Percentiles rank a stretch among this genome's conserved stretches.
Conservation (phyloP, 2,797 vertebrate species). For the Cyprinodon diabolis region DNA sequence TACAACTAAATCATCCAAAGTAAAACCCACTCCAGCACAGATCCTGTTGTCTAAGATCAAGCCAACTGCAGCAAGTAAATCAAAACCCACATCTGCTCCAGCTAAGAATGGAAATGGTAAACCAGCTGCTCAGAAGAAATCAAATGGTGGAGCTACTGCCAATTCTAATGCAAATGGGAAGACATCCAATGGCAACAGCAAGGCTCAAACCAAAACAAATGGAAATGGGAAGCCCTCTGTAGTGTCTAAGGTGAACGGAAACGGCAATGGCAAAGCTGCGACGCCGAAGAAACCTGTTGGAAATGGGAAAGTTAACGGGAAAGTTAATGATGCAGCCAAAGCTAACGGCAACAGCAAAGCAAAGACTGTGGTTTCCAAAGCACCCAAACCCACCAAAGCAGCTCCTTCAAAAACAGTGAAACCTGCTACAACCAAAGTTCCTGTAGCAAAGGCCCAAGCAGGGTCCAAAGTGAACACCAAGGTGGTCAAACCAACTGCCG, state of each 20-base stretch:
- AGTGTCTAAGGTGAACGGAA: slow-evolving; percentile 56
- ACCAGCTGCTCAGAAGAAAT: slow-evolving; percentile 57
- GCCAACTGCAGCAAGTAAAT: slow-evolving; percentile 64
- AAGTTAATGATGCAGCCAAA: slow-evolving; percentile 66
- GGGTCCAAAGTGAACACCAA: slow-evolving; percentile 59
- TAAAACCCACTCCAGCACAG: slow-evolving; percentile 66
- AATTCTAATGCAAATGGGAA: slow-evolving; percentile 57
- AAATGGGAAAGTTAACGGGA: slow-evolving; percentile 63
- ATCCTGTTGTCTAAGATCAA: slow-evolving; percentile 76
- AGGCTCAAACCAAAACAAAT: slow-evolving; percentile 56
- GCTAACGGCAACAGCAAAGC: slow-evolving; percentile 61
- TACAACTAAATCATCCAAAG: slow-evolving; percentile 66
- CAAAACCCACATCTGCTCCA: slow-evolving; percentile 67
- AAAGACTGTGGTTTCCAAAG: slow-evolving; percentile 62
- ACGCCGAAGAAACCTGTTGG: slow-evolving; percentile 64
- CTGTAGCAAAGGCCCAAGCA: slow-evolving; percentile 38
- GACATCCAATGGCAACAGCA: slow-evolving; percentile 63
- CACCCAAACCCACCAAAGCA: slow-evolving; percentile 63
- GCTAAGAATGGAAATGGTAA: slow-evolving; percentile 63
- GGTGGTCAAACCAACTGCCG: slow-evolving; percentile 53
- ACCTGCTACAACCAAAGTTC: slow-evolving; percentile 47
- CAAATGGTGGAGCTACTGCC: slow-evolving; percentile 50
- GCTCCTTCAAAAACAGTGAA: slow-evolving; percentile 57
- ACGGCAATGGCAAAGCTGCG: slow-evolving; percentile 50
- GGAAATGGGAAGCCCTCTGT: slow-evolving; percentile 62